Percentiles rank a stretch among this genome's conserved stretches.
Evolutionary conservation across 2,797 vertebrate species (phyloP).

Genomic region (Gymnopithys bicolor): DNA sequence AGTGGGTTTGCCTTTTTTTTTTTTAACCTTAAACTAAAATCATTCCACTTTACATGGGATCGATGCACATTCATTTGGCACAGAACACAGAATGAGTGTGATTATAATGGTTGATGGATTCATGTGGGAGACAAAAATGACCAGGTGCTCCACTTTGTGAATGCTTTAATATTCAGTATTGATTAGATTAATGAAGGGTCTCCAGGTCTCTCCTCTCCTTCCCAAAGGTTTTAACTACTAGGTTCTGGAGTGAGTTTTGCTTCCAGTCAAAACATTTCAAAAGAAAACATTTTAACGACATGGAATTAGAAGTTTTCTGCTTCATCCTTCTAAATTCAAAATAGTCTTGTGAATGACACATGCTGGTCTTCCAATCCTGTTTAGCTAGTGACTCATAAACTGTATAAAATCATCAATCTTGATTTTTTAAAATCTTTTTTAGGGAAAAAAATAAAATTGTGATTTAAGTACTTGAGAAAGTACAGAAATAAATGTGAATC

Average conservation of each 20-base stretch:
- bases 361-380: not conserved
- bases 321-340: not conserved
- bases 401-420: not conserved
- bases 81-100: not conserved
- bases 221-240: not conserved
- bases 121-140: not conserved
- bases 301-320: not conserved
- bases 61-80: not conserved
- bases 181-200: slow-evolving; percentile 12
- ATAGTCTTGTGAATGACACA: not conserved
- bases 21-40: not conserved
- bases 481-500: not conserved
- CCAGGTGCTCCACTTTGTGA: not conserved
- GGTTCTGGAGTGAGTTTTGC: not conserved
- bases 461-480: not conserved
- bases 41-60: not conserved
- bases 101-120: slow-evolving; percentile 5
- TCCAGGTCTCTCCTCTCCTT: not conserved
- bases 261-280: not conserved
- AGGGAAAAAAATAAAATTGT: not conserved
- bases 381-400: not conserved
- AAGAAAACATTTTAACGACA: not conserved
- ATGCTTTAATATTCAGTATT: slow-evolving; percentile 37
- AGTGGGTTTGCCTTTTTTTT: not conserved
- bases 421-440: not conserved